Evolutionary conservation across 2,888 invertebrate species (phyloP), one percentile per base, ranked within the genome.

Genomic region (Apomyelois bistriatella): DNA sequence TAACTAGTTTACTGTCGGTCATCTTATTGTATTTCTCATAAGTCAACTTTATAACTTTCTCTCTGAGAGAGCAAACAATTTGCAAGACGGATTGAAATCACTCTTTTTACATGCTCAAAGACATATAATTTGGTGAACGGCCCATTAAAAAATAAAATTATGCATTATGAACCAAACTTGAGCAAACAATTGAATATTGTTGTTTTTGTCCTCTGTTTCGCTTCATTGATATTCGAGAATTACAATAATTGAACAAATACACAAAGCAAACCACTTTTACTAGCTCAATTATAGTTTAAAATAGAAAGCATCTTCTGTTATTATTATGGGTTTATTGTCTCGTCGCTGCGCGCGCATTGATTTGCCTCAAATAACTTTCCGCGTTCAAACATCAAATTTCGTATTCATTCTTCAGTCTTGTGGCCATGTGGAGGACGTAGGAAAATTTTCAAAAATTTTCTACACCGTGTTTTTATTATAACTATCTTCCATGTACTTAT

Each of bases 71-170:
- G 72, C 71, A 77, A 76, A 76, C 72, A 66, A 77, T 78, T 79
- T 75, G 64, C 70, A 67, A 64, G 64, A 67, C 64, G 67, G 59
- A 73, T 77, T 79, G 74, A 72, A 72, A 74, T 82, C 73, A 74
- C 74, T 73, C 72, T 74, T 64, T 67, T 70, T 74, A 81, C 85
- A 84, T 85, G 87, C 80, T 68, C 68, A 67, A 71, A 79, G 77
- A 84, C 78, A 73, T 79, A 74, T 82, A 84, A 84, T 86, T 85
- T 84, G 68, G 80, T 76, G 74, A 84, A 79, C 76, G 74, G 75
- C 60, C 70, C 72, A 71, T 76, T 77, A 68, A 70, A 68, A 65
- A 73, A 70, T 69, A 71, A 71, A 32, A 35, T 46, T 46, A 46
- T 35, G 46, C 46, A 46, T 46, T 77, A 72, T 71, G 66, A 70